A percentile compares a stretch with the other conserved stretches of the same genome.
phyloP scores from a whole-genome alignment of 1,140 invertebrate species.

The Acromyrmex charruanus region DNA sequence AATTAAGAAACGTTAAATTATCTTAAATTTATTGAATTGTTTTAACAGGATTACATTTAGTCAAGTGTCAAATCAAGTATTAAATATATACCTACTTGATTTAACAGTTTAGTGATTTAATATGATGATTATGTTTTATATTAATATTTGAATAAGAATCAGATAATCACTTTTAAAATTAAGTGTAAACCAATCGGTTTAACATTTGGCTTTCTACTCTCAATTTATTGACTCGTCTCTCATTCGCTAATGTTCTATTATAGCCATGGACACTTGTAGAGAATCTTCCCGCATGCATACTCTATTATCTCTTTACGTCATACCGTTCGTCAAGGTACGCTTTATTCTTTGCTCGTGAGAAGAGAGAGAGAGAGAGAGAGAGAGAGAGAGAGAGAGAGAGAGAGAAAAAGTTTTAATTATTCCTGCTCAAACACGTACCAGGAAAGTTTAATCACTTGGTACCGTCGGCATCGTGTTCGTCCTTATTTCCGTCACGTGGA shows the following conservation, averaged over 20 bases:
- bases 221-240: background rate
- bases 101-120: constrained; percentile 8
- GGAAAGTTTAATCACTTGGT: constrained; percentile 58
- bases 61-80: background rate
- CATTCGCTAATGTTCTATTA: background rate
- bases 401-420: constrained; percentile 49
- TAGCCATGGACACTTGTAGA: background rate
- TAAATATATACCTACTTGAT: background rate
- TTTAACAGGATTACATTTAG: background rate
- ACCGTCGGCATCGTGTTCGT: constrained; percentile 39
- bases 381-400: constrained; percentile 18
- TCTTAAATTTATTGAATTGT: constrained; percentile 4
- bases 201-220: background rate
- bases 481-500: constrained; percentile 12
- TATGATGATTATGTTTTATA: background rate
- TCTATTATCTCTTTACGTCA: constrained; percentile 34
- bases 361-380: background rate
- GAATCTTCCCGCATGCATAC: constrained; percentile 1
- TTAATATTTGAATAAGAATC: background rate
- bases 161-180: background rate
- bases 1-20: background rate
- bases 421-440: constrained; percentile 53
- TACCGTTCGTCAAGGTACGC: background rate
- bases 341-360: background rate
- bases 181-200: background rate